Conservation (phyloP, 2,113 vertebrate species). For the Stomatorhinus ivindoensis region DNA sequence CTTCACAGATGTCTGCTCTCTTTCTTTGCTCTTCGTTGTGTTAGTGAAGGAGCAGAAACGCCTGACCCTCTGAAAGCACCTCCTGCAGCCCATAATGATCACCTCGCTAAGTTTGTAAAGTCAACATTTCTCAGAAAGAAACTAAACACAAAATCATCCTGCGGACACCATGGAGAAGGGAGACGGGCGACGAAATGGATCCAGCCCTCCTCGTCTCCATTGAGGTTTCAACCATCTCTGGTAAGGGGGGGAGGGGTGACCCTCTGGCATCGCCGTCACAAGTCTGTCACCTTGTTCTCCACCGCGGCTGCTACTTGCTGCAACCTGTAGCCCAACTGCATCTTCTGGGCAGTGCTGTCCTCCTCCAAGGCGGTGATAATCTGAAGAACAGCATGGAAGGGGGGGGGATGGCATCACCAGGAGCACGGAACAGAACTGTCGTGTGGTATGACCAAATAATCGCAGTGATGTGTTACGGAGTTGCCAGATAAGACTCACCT, state of each 20-base stretch:
- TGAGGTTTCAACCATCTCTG: neutral
- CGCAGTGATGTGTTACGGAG: neutral
- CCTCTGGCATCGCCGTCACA: conserved; percentile 60
- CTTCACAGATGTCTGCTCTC: neutral
- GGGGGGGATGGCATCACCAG: neutral
- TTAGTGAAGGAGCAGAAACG: neutral
- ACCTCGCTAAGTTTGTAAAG: neutral
- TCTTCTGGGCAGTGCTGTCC: conserved; percentile 89
- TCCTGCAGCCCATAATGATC: neutral
- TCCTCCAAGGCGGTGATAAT: conserved; percentile 93
- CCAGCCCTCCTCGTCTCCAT: neutral
- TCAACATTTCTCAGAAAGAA: conserved; percentile 3
- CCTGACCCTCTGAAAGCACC: neutral
- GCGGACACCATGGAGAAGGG: neutral
- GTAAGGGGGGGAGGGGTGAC: neutral
- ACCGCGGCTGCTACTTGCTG: conserved; percentile 95
- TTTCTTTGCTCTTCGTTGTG: too few relatives aligned
- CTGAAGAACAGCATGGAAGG: conserved; percentile 47
- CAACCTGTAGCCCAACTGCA: conserved; percentile 93
- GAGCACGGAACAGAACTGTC: neutral
- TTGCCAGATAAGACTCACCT: conserved; percentile 61
- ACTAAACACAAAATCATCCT: neutral
- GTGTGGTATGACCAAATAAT: neutral
- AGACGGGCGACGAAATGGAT: neutral
- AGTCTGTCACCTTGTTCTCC: conserved; percentile 97